Percentiles rank a stretch among this genome's conserved stretches.
Conservation (phyloP, 2,113 vertebrate species). For the Pavo muticus region DNA sequence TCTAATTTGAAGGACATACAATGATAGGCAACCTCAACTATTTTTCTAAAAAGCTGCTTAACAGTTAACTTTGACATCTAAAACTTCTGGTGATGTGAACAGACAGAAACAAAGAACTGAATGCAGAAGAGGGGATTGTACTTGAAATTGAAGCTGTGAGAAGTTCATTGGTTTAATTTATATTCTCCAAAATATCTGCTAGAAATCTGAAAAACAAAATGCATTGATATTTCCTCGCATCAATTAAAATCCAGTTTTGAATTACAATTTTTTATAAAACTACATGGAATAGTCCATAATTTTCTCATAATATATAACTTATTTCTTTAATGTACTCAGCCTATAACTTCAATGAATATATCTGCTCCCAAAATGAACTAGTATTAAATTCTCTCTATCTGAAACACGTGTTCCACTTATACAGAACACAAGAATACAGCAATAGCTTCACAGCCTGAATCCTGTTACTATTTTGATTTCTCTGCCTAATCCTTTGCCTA, state of each 20-base stretch:
- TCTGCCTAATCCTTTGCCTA: neutral
- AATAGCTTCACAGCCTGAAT: neutral
- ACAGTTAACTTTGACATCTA: neutral
- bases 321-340: neutral
- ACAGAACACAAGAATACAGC: neutral
- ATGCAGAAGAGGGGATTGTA: neutral
- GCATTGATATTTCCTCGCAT: neutral
- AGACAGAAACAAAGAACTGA: neutral
- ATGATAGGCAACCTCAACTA: neutral
- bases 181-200: neutral
- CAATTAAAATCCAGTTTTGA: neutral
- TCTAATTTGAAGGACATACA: neutral
- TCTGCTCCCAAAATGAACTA: neutral
- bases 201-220: neutral
- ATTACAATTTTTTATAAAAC: neutral
- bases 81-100: neutral
- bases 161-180: neutral
- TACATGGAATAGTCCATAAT: neutral
- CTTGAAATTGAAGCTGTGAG: neutral
- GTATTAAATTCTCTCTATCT: neutral
- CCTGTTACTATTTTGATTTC: slow-evolving; percentile 24
- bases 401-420: neutral
- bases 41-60: neutral
- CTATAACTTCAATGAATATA: neutral
- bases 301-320: neutral